These are phyloP conservation scores for Dynastes hyllus DNA, from an alignment of 2,888 invertebrate species.

Conservation along the genomic window DNA sequence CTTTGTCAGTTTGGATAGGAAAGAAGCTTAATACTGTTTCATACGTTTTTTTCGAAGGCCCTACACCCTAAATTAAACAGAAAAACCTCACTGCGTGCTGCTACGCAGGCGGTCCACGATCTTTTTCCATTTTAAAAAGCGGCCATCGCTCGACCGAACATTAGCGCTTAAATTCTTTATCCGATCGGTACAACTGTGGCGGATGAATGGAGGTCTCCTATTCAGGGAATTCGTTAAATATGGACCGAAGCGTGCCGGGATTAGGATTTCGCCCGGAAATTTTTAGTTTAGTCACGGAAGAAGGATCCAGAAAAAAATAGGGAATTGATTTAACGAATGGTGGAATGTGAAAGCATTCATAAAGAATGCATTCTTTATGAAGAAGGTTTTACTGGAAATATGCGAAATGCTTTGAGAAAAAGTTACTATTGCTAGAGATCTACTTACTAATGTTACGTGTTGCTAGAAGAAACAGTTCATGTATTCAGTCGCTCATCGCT, in stretches of 20 bases:
- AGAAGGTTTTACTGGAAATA: too few relatives aligned
- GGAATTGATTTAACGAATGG: neutral
- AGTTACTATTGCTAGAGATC: too few relatives aligned
- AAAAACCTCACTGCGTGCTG: neutral
- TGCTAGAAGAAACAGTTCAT: too few relatives aligned
- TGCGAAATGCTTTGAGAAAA: too few relatives aligned
- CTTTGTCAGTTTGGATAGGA: constrained; percentile 23
- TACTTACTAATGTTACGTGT: too few relatives aligned
- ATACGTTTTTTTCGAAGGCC: constrained; percentile 19
- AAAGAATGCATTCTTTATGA: neutral
- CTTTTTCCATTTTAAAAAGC: constrained; percentile 16
- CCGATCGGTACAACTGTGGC: constrained; percentile 8
- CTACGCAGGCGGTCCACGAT: constrained; percentile 10
- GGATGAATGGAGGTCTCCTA: neutral
- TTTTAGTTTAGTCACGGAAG: neutral
- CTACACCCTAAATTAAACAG: constrained; percentile 23
- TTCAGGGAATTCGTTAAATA: constrained; percentile 6
- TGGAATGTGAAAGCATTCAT: neutral
- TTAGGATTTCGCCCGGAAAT: neutral
- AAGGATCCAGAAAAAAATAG: neutral
- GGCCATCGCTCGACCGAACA: neutral
- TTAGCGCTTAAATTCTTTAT: constrained; percentile 8
- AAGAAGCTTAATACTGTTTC: constrained; percentile 28
- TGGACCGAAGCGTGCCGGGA: neutral
- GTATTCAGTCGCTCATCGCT: too few relatives aligned